Conservation (phyloP, 2,888 invertebrate genomes). For the Odontomyia ornata region DNA sequence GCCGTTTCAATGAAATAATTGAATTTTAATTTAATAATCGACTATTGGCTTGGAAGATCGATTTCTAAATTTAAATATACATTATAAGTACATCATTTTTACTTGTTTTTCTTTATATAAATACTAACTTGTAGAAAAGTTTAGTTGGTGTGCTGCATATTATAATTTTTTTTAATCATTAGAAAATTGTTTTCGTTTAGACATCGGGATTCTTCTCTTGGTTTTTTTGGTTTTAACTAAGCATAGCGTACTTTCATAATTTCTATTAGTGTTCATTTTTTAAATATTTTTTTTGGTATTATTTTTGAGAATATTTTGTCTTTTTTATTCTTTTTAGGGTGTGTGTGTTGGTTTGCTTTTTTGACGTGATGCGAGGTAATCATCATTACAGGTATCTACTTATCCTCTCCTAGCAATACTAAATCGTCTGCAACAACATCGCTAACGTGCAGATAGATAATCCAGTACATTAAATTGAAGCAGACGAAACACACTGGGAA, state of each 20-base stretch:
- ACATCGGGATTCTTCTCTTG: slow-evolving; percentile 36
- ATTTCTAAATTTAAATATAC: slow-evolving; percentile 43
- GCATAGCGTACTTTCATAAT: slow-evolving; percentile 42
- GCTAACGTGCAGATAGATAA: slow-evolving; percentile 94
- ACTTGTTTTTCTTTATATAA: slow-evolving; percentile 22
- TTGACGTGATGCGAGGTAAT: slow-evolving; percentile 42
- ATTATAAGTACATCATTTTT: slow-evolving; percentile 37
- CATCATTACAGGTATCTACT: slow-evolving; percentile 64
- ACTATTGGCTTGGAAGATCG: slow-evolving; percentile 45
- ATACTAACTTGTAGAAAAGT: slow-evolving; percentile 44
- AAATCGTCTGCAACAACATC: slow-evolving; percentile 95
- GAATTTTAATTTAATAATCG: slow-evolving; percentile 43
- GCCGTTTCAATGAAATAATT: slow-evolving; percentile 16
- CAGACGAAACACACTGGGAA: slow-evolving; percentile 98
- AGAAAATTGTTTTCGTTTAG: slow-evolving; percentile 33
- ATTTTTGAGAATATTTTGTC: slow-evolving; percentile 32
- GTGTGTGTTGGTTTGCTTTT: slow-evolving; percentile 21
- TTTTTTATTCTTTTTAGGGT: slow-evolving; percentile 8
- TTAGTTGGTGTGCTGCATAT: slow-evolving; percentile 42
- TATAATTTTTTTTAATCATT: slow-evolving; percentile 29
- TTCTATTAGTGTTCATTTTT: slow-evolving; percentile 30
- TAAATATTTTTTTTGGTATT: not conserved
- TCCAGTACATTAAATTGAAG: slow-evolving; percentile 99
- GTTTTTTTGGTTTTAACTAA: slow-evolving; percentile 31
- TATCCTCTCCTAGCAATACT: slow-evolving; percentile 78